These are phyloP conservation scores for Macroglossus sobrinus DNA, from an alignment of 2,113 vertebrate species.

Conservation along the genomic window DNA sequence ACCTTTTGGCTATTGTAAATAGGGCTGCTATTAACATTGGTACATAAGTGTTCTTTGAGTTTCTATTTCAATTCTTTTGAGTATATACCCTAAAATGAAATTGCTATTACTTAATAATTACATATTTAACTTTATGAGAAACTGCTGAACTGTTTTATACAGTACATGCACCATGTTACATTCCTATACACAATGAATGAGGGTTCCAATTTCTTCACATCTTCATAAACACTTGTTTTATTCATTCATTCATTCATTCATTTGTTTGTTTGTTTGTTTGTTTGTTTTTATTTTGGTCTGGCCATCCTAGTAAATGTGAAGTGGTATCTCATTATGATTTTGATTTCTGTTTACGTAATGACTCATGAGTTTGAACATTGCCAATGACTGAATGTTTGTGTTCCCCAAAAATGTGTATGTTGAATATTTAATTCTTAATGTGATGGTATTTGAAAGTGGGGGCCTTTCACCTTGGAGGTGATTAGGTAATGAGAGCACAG, in stretches of 20 bases:
- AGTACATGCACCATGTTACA: no score
- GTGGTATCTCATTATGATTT: not conserved
- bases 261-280: no score
- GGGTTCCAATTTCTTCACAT: not conserved
- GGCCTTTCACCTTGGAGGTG: not conserved
- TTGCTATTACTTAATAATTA: not conserved
- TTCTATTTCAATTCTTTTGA: not conserved
- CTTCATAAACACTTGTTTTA: not conserved
- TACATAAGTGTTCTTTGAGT: not conserved
- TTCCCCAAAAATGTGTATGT: not conserved
- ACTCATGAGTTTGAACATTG: not conserved
- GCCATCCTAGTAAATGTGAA: not conserved
- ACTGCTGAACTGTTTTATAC: not conserved
- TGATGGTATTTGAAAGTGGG: not conserved
- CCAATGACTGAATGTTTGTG: not conserved
- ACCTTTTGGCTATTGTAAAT: not conserved
- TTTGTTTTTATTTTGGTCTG: not conserved
- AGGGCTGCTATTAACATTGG: not conserved
- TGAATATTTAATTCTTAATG: not conserved
- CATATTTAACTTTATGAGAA: not conserved
- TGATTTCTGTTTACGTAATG: not conserved
- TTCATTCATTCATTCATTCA: no score
- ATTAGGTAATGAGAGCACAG: not conserved
- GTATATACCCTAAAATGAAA: not conserved
- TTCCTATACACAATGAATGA: no score